These are phyloP conservation scores for Lepeophtheirus salmonis DNA, from an alignment of 1,140 invertebrate species.

Conservation along the genomic window DNA sequence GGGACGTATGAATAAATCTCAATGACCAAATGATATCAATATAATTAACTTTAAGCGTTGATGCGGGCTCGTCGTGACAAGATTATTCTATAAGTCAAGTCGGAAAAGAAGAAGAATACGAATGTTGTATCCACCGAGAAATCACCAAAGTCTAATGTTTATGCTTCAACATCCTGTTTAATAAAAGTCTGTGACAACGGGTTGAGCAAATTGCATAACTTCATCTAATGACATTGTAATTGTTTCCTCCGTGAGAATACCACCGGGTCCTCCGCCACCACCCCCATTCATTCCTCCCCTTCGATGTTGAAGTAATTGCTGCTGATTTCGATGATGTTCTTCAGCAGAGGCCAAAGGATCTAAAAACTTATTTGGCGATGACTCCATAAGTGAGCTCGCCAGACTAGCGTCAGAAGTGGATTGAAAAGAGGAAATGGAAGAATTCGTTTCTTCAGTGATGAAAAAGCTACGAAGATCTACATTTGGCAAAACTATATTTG, in stretches of 20 bases:
- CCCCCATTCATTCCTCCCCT: neutral
- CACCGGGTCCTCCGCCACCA: neutral
- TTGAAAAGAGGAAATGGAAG: conserved; percentile 11
- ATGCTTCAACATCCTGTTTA: neutral
- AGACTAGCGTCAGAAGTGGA: conserved; percentile 1
- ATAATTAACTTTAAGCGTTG: too few species aligned
- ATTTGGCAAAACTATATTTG: neutral
- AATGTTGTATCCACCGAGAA: too few species aligned
- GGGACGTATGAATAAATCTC: too few species aligned
- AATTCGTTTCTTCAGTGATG: conserved; percentile 6
- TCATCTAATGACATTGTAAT: conserved; percentile 16
- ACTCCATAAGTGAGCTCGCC: neutral
- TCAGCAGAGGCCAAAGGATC: neutral
- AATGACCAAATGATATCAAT: too few species aligned
- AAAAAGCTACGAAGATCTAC: neutral
- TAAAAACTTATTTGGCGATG: neutral
- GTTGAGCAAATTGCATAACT: conserved; percentile 15
- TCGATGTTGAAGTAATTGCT: neutral
- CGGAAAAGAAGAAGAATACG: too few species aligned
- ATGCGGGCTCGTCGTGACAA: too few species aligned
- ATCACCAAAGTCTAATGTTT: too few species aligned
- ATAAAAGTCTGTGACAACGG: neutral
- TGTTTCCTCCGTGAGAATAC: conserved; percentile 10
- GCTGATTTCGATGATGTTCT: neutral
- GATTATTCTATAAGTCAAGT: too few species aligned